Conservation (phyloP, 2,113 vertebrate genomes). For the Poeciliopsis prolifica region DNA sequence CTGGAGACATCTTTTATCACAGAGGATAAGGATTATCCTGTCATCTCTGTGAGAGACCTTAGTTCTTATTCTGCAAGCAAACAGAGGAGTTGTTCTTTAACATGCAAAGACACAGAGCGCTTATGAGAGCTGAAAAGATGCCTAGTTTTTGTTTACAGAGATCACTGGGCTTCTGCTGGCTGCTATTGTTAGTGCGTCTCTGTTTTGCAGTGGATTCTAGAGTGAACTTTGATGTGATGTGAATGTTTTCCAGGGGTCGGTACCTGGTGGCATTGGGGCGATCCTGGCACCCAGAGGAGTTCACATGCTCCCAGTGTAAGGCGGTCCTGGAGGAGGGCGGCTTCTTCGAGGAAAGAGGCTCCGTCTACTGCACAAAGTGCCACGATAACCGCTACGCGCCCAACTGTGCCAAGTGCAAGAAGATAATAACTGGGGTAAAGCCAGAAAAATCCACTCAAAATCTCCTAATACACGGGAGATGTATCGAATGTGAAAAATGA, state of each 20-base stretch:
- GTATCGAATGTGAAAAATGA: too few relatives aligned
- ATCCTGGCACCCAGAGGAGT: conserved; percentile 98
- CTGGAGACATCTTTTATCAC: conserved; percentile 33
- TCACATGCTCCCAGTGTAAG: conserved; percentile 93
- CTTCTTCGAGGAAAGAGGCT: conserved; percentile 96
- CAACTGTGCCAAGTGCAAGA: conserved; percentile 97
- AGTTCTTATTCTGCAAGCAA: conserved; percentile 30
- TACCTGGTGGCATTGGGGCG: conserved; percentile 94
- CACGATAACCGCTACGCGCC: conserved; percentile 92
- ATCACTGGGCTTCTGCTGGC: not conserved
- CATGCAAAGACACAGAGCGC: not conserved
- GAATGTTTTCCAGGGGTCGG: conserved; percentile 83
- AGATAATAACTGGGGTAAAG: conserved; percentile 93
- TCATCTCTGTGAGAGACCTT: conserved; percentile 26
- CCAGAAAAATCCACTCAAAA: not conserved
- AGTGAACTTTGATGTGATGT: conserved; percentile 17
- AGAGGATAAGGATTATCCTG: conserved; percentile 22
- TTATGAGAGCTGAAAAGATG: not conserved
- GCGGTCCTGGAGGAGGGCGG: conserved; percentile 92
- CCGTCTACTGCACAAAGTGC: conserved; percentile 94
- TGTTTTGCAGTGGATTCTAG: conserved; percentile 14
- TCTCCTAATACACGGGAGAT: too few relatives aligned
- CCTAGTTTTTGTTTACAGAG: not conserved
- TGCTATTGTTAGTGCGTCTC: not conserved
- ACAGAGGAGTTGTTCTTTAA: conserved; percentile 16